Evolutionary conservation across 2,888 invertebrate genomes (phyloP).

Genomic region (Melieria picta): DNA sequence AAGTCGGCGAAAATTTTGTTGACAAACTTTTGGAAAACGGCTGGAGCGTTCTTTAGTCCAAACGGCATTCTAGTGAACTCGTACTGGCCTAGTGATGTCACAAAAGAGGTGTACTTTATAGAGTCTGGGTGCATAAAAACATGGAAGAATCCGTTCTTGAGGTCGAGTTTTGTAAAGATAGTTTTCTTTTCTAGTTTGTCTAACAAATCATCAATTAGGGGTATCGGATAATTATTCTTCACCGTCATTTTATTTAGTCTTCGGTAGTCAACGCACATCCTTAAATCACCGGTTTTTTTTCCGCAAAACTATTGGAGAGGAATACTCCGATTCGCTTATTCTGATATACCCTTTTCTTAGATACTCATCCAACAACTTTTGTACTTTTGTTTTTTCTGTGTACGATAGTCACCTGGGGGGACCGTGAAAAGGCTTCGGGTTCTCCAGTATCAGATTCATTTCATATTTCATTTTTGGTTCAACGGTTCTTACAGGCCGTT

Average conservation of each 20-base stretch:
- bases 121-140: slow-evolving; percentile 14
- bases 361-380: slow-evolving; percentile 31
- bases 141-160: slow-evolving; percentile 34
- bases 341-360: slow-evolving; percentile 10
- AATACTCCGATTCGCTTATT: neutral
- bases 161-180: slow-evolving; percentile 10
- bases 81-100: neutral
- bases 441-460: slow-evolving; percentile 11
- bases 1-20: slow-evolving; percentile 39
- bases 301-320: too few relatives aligned
- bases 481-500: neutral
- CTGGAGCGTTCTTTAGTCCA: slow-evolving; percentile 19
- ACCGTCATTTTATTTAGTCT: slow-evolving; percentile 29
- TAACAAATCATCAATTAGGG: slow-evolving; percentile 34
- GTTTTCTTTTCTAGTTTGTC: slow-evolving; percentile 28
- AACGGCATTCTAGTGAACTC: slow-evolving; percentile 2
- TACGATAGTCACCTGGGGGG: neutral
- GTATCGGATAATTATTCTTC: slow-evolving; percentile 33
- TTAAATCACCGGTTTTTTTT: too few relatives aligned
- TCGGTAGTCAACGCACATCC: slow-evolving; percentile 33
- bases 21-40: slow-evolving; percentile 44
- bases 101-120: slow-evolving; percentile 6
- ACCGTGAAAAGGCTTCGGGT: slow-evolving; percentile 7
- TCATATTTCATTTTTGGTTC: slow-evolving; percentile 13
- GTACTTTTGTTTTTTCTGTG: neutral